These are phyloP conservation scores for Caenorhabditis imperialis DNA, from an alignment of 2,888 invertebrate genomes.

Conservation along the genomic window DNA sequence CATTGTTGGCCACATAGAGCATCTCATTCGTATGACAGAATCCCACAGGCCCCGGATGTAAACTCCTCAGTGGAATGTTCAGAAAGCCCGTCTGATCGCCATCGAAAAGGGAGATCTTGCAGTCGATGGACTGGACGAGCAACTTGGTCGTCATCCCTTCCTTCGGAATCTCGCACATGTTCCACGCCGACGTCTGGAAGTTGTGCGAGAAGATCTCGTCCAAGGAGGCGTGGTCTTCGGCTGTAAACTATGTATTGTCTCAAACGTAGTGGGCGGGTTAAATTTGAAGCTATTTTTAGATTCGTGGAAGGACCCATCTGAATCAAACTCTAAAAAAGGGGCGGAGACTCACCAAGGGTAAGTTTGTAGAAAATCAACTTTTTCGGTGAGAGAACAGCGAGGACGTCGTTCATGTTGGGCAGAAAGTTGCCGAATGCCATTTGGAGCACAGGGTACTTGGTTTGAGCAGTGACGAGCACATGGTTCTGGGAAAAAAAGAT, in stretches of 20 bases:
- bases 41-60: constrained; percentile 63
- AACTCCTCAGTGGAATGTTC: constrained; percentile 40
- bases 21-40: constrained; percentile 43
- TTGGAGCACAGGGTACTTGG: constrained; percentile 46
- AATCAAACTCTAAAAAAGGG: too few species aligned
- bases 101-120: constrained; percentile 51
- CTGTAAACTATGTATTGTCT: constrained; percentile 28
- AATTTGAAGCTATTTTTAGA: too few species aligned
- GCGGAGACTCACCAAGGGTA: constrained; percentile 20
- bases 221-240: constrained; percentile 24
- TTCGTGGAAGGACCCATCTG: too few species aligned
- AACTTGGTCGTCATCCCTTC: constrained; percentile 28
- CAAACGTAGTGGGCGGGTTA: too few species aligned
- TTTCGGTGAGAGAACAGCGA: constrained; percentile 43
- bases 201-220: constrained; percentile 57
- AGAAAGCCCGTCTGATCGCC: constrained; percentile 63
- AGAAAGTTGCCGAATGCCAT: constrained; percentile 44
- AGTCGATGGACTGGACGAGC: constrained; percentile 61
- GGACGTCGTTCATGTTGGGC: constrained; percentile 4
- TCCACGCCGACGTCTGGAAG: constrained; percentile 52
- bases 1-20: constrained; percentile 53
- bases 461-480: constrained; percentile 24
- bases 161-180: constrained; percentile 52
- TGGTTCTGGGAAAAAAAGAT: constrained; percentile 9
- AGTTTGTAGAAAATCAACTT: constrained; percentile 36